Percentiles rank a stretch among this genome's conserved stretches.
Conservation (phyloP, 2,888 invertebrate species). For the Pammene aurita region DNA sequence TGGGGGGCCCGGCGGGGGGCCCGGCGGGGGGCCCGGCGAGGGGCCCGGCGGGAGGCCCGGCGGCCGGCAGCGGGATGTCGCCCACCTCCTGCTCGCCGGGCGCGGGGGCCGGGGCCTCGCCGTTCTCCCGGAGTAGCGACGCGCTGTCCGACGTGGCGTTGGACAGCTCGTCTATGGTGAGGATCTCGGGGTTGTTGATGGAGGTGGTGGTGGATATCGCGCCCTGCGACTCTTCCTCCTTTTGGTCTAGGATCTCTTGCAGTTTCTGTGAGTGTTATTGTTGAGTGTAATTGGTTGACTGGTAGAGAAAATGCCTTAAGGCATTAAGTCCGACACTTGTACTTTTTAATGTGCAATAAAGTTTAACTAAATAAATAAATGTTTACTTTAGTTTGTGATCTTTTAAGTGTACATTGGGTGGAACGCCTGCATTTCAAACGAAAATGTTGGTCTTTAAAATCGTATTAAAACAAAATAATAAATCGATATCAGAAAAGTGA, state of each 20-base stretch:
- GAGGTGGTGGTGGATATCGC: conserved; percentile 63
- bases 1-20: conserved; percentile 17
- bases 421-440: too few relatives aligned
- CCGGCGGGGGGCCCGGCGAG: conserved; percentile 41
- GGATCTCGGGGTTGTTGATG: conserved; percentile 63
- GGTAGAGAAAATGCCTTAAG: too few relatives aligned
- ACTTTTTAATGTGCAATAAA: too few relatives aligned
- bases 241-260: conserved; percentile 87
- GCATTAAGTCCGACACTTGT: too few relatives aligned
- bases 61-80: conserved; percentile 81
- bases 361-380: too few relatives aligned
- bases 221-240: conserved; percentile 82
- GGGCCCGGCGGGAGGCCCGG: conserved; percentile 50
- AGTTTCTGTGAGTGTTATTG: conserved; percentile 78
- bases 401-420: too few relatives aligned
- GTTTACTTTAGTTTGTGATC: too few relatives aligned
- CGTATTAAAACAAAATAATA: too few relatives aligned
- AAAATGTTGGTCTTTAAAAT: too few relatives aligned
- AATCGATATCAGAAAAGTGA: too few relatives aligned
- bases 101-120: conserved; percentile 55
- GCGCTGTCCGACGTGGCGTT: conserved; percentile 66
- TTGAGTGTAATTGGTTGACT: too few relatives aligned
- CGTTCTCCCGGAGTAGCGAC: conserved; percentile 71
- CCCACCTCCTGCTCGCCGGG: conserved; percentile 87
- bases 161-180: conserved; percentile 70